Percentiles rank a stretch among this genome's conserved stretches.
phyloP scores from a whole-genome alignment of 2,888 invertebrate species.

The Apamea anceps region DNA sequence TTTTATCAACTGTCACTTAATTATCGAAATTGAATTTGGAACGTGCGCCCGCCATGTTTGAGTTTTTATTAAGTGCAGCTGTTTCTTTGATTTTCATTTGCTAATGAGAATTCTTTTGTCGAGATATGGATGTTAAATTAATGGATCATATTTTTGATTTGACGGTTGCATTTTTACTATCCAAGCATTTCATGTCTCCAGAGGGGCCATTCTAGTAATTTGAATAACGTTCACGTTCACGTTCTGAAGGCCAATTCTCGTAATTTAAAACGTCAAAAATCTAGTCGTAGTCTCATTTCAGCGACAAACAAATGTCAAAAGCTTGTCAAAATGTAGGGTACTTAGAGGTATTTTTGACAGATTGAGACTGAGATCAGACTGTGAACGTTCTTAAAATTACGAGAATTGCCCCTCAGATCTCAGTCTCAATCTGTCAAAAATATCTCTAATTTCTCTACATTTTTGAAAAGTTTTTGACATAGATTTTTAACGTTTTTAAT shows the following conservation, averaged over 20 bases:
- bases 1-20: constrained; percentile 85
- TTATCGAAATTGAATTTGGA: constrained; percentile 85
- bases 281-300: too few species aligned
- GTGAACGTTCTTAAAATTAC: too few species aligned
- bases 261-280: too few species aligned
- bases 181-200: not conserved
- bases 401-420: not conserved
- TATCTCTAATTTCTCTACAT: not conserved
- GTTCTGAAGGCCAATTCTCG: too few species aligned
- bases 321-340: too few species aligned
- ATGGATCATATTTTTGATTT: constrained; percentile 30
- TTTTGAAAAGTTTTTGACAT: not conserved
- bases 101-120: constrained; percentile 63
- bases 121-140: constrained; percentile 16
- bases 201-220: not conserved
- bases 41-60: constrained; percentile 69
- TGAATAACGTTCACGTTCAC: too few species aligned
- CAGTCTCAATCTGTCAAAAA: not conserved
- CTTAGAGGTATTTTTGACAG: too few species aligned
- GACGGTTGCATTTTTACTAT: constrained; percentile 19
- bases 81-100: constrained; percentile 72
- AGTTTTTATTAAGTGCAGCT: constrained; percentile 67
- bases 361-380: too few species aligned
- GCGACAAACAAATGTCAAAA: too few species aligned
- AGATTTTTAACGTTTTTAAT: not conserved